phyloP scores from a whole-genome alignment of 2,113 vertebrate species.

The Leucopsar rothschildi region DNA sequence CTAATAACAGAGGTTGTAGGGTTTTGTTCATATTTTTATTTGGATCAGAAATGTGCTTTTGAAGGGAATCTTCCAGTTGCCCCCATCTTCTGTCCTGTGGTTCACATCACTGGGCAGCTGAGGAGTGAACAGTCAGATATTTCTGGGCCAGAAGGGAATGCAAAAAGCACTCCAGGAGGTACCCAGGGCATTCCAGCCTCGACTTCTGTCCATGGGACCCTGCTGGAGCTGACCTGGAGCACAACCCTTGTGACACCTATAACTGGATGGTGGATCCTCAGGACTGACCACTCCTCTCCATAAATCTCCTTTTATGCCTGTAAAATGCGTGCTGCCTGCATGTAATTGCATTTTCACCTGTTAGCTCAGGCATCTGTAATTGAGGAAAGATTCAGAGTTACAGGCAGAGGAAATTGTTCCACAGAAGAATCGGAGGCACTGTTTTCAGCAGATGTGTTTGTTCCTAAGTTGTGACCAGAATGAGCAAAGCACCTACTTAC shows the following conservation, averaged over 20 bases:
- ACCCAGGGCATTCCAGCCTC: background rate
- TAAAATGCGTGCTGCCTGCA: background rate
- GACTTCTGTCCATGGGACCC: background rate
- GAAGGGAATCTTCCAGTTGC: background rate
- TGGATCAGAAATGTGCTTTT: background rate
- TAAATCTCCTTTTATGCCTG: background rate
- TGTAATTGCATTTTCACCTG: background rate
- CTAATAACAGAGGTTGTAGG: background rate
- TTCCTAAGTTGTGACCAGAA: background rate
- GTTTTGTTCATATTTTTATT: background rate
- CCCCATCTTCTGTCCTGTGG: background rate
- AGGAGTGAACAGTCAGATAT: background rate
- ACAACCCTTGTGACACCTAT: background rate
- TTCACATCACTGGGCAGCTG: background rate
- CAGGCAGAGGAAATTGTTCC: background rate
- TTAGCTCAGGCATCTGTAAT: background rate
- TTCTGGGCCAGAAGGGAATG: background rate
- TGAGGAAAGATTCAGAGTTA: background rate
- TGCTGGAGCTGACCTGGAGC: background rate
- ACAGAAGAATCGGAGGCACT: background rate
- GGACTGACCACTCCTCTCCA: accelerated
- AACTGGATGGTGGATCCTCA: background rate
- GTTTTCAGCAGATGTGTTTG: background rate
- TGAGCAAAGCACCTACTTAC: background rate
- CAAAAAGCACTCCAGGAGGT: background rate